Base-by-base conservation (phyloP, 2,113 vertebrate species). In the Mormyrus lacerda region DNA sequence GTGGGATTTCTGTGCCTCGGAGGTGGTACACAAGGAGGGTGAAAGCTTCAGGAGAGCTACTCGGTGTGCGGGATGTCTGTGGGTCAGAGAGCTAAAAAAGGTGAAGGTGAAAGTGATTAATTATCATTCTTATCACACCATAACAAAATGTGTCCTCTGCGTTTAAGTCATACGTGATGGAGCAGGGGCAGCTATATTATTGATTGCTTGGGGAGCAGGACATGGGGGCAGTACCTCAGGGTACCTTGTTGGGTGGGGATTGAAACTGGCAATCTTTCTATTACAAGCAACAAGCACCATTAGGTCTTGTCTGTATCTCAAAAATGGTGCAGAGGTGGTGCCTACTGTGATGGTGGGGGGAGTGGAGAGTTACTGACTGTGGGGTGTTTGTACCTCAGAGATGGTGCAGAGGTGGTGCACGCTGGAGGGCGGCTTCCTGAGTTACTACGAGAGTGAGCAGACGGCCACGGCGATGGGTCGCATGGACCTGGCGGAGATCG, bases 251-350 rank as follows among this genome's bases (percentile, higher is more conserved):
- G n/a, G n/a, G n/a, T n/a, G 42, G 42, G 4, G 42, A 44, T 44
- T 44, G 3, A 3, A 44, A 44, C 5, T 4, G 5, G 4, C 51
- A 53, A 6, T 19, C 4, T 19, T 53, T 53, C 17, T 1, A 53
- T 53, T 53, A 6, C 51, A 53, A 53, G 51, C 51, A 53, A 53
- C 51, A 21, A 19, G 42, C 42, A 44, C 42, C 42, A 44, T 44
- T 44, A 44, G 42, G 42, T 44, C 42, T 4, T 1, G 27, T 42
- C 27, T 89, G 82, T 87, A 83, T 3, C 39, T 45, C 82, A 99
- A 98, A 99, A 35, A 96, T 96, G 94, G 95, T 93, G 45, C 97
- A 93, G 55, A 97, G 96, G 35, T 99, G 98, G 98, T 99, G 98
- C 88, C 47, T 48, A 48, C 2, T 48, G 47, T 48, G 47, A 10